Evolutionary conservation across 2,888 invertebrate species (phyloP), one percentile per base, ranked within the genome.

Genomic region (Campopleginae sp.): DNA sequence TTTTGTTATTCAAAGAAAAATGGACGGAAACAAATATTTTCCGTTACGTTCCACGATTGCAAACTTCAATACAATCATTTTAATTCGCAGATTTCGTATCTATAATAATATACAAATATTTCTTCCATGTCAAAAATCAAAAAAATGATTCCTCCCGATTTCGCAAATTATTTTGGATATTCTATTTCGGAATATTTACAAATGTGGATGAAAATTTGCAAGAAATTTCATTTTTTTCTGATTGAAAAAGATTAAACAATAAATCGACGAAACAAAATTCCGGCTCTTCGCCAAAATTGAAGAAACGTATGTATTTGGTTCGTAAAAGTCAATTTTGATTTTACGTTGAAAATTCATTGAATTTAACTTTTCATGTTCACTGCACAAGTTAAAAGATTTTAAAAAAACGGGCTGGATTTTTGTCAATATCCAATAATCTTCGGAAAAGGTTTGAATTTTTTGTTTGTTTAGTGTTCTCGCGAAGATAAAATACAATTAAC

Each of bases 291-390:
- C 19, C 19, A 54, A 54, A 54, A 10, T 10, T 10, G 54, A 54
- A 7, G 10, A 10, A 54, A 54, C 10, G 23, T 10, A 10, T 10
- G 2, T 48, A 10, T 2, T 23, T 54, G 2, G 23, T 23, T 54
- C 12, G 12, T 51, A 5, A 14, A 1, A 58, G 14, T 27, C 2
- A 58, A 27, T 27, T 58, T 58, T 14, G 58, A 27, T 58, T 23
- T 58, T 27, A 58, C 14, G 27, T 5, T 27, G 1, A 12, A 58
- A 23, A 58, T 27, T 61, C 44, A 74, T 42, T 4, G 58, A 46
- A 44, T 61, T 58, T 27, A 61, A 61, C 42, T 58, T 74, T 42
- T 74, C 8, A 17, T 42, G 23, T 19, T 27, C 23, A 74, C 17
- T 31, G 27, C 61, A 14, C n/a, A 2, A 58, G 23, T 10, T 17